phyloP scores from a whole-genome alignment of 2,113 vertebrate species.

The Chauna torquata region DNA sequence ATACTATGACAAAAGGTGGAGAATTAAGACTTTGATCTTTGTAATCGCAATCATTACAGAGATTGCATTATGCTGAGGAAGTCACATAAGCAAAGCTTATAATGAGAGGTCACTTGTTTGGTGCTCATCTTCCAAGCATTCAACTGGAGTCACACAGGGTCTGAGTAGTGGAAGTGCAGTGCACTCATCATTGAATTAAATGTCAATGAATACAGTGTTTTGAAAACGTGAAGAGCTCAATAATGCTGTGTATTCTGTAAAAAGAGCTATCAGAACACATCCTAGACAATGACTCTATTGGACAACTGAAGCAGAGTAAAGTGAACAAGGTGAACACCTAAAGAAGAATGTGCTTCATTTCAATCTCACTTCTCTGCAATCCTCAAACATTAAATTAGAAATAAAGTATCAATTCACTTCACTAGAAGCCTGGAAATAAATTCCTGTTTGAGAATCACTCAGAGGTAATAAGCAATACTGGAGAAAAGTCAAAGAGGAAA shows the following conservation, averaged over 20 bases:
- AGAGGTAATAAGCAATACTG: not conserved
- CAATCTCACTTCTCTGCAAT: not conserved
- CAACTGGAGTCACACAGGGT: not conserved
- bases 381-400: not conserved
- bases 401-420: not conserved
- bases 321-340: not conserved
- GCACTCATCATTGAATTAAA: not conserved
- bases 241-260: not conserved
- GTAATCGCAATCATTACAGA: not conserved
- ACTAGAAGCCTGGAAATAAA: not conserved
- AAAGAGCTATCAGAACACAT: not conserved
- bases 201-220: not conserved
- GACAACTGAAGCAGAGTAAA: not conserved
- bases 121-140: not conserved
- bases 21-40: not conserved
- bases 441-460: not conserved
- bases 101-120: not conserved
- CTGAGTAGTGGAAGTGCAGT: not conserved
- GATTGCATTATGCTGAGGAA: not conserved
- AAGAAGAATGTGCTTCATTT: not conserved
- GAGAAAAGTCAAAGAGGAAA: not conserved
- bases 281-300: not conserved
- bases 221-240: not conserved
- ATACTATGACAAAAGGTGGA: not conserved
- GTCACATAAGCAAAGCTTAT: not conserved